A percentile compares a stretch with the other conserved stretches of the same genome.
Conservation (phyloP, 2,797 vertebrate genomes). For the Enteromius unitaeniatus region DNA sequence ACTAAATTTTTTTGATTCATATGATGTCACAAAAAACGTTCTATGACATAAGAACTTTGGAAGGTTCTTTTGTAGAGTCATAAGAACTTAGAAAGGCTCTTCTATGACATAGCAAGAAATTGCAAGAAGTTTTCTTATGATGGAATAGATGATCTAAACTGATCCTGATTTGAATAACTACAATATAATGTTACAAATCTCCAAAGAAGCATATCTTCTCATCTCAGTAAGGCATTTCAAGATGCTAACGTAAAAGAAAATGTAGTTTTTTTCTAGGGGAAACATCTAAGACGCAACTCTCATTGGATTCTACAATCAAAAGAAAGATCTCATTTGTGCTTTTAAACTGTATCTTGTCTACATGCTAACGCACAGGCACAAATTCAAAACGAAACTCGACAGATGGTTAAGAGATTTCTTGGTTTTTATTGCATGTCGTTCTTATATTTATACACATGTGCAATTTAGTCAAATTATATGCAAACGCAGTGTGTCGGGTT, state of each 20-base stretch:
- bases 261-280: no score
- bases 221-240: no score
- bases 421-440: conserved; percentile 71
- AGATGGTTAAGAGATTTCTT: conserved; percentile 28
- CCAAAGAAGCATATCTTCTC: not conserved
- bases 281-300: no score
- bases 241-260: no score
- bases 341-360: not conserved
- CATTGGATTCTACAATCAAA: not conserved
- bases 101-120: not conserved
- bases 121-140: not conserved
- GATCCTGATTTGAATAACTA: not conserved
- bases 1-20: no score
- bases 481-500: conserved; percentile 3
- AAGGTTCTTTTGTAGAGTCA: no score
- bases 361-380: not conserved
- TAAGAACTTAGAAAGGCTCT: no score
- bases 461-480: conserved; percentile 68
- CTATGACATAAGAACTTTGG: no score
- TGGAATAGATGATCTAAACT: not conserved
- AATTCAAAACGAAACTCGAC: conserved; percentile 12
- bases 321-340: not conserved
- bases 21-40: no score
- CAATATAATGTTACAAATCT: not conserved
- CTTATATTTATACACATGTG: conserved; percentile 68